Evolutionary conservation across 2,888 invertebrate genomes (phyloP).

Genomic region (Carpatolechia fugitivella): DNA sequence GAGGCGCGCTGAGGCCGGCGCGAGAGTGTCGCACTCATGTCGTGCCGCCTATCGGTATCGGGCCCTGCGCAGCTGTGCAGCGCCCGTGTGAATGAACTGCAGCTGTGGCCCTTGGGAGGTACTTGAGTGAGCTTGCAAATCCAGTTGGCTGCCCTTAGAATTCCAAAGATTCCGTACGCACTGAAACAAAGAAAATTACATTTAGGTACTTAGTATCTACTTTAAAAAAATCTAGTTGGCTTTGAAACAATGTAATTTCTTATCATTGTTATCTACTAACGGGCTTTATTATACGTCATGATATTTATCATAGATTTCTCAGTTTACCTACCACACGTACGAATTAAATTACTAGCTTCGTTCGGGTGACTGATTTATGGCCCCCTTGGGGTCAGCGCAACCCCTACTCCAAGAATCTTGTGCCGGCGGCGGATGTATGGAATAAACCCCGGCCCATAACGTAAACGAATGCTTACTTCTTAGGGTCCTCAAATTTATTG

Average conservation of each 20-base stretch:
- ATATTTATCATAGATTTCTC: not conserved
- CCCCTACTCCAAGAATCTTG: not conserved
- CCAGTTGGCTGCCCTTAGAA: slow-evolving; percentile 8
- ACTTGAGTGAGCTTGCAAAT: slow-evolving; percentile 16
- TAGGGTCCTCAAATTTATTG: slow-evolving; percentile 9
- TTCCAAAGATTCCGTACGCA: slow-evolving; percentile 22
- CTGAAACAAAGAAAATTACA: slow-evolving; percentile 38
- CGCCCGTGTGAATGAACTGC: slow-evolving; percentile 41
- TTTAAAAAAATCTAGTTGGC: slow-evolving; percentile 36
- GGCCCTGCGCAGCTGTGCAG: slow-evolving; percentile 26
- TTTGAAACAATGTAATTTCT: slow-evolving; percentile 12
- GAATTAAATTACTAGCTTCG: not conserved
- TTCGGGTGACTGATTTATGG: slow-evolving; percentile 9
- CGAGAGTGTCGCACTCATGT: slow-evolving; percentile 47
- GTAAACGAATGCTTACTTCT: not conserved
- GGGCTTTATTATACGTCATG: not conserved
- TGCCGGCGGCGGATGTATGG: slow-evolving; percentile 1
- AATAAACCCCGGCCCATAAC: slow-evolving; percentile 6
- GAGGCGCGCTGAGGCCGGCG: slow-evolving; percentile 41
- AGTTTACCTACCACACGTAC: not conserved
- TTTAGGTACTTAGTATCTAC: slow-evolving; percentile 19
- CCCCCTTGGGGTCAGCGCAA: slow-evolving; percentile 7
- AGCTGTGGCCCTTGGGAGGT: slow-evolving; percentile 17
- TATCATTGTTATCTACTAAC: too few species aligned
- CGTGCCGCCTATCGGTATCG: slow-evolving; percentile 37